A percentile compares a stretch with the other conserved stretches of the same genome.
Evolutionary conservation across 53 echinoderm and acorn worm genomes (phyloP).

Genomic region (Actinopyga echinites): DNA sequence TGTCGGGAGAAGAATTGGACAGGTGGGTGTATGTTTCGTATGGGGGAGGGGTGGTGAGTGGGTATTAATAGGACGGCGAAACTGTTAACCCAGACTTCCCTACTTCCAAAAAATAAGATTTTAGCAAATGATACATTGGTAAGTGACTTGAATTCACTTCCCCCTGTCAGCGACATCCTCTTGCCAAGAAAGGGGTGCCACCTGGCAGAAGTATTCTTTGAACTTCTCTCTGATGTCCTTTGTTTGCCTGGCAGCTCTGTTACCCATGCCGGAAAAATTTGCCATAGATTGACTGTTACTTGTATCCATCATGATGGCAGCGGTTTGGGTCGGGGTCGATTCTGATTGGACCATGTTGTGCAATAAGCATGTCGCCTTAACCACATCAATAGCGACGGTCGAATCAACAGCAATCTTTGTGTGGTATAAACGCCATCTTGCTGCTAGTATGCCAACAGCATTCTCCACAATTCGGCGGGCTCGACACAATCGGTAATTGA

Average conservation of each 20-base stretch:
- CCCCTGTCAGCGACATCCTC: background rate
- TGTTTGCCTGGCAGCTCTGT: background rate
- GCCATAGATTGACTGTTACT: background rate
- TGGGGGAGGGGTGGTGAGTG: no score
- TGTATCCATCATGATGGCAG: background rate
- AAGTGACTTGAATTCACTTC: background rate
- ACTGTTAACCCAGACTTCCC: no score
- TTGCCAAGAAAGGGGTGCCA: slow-evolving; percentile 4
- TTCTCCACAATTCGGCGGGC: slow-evolving; percentile 53
- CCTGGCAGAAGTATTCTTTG: background rate
- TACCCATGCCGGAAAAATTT: background rate
- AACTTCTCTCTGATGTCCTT: background rate
- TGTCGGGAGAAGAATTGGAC: background rate
- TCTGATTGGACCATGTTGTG: slow-evolving; percentile 46
- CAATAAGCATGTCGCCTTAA: slow-evolving; percentile 51
- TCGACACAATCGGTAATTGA: slow-evolving; percentile 36
- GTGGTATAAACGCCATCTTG: slow-evolving; percentile 59
- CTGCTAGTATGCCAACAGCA: slow-evolving; percentile 46
- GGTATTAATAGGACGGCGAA: no score
- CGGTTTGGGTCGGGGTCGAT: background rate
- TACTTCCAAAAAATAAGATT: no score
- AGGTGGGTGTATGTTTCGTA: background rate
- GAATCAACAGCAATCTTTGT: slow-evolving; percentile 34
- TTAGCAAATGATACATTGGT: no score
- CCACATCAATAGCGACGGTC: slow-evolving; percentile 16